These are phyloP conservation scores for Andrena trimmerana DNA, from an alignment of 2,888 invertebrate genomes.

Conservation along the genomic window DNA sequence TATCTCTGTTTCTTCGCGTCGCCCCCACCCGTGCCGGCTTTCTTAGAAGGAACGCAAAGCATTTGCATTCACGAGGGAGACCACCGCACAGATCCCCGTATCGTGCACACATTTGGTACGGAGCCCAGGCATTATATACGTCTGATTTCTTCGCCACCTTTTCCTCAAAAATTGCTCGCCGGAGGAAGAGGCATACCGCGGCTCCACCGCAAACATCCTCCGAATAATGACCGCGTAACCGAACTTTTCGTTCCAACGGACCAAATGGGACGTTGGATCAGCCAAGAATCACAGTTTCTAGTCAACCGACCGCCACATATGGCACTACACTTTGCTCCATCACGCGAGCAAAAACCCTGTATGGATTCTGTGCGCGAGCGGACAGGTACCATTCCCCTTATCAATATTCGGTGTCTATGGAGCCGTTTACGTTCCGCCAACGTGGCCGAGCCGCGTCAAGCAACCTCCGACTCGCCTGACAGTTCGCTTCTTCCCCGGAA, in stretches of 20 bases:
- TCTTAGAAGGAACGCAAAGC: slow-evolving; percentile 72
- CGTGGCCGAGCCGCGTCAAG: too few relatives aligned
- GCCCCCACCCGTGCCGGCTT: slow-evolving; percentile 60
- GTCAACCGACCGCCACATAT: too few relatives aligned
- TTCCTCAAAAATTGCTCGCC: neutral
- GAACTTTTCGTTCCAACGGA: neutral
- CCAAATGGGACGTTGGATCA: too few relatives aligned
- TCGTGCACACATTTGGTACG: neutral
- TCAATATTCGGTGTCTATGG: neutral
- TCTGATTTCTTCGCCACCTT: neutral
- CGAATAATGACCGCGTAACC: neutral
- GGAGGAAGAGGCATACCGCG: neutral
- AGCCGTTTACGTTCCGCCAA: neutral
- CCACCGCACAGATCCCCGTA: slow-evolving; percentile 55
- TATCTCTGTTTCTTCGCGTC: neutral
- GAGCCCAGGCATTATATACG: neutral
- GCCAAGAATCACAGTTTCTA: too few relatives aligned
- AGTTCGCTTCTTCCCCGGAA: neutral
- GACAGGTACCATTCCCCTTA: neutral
- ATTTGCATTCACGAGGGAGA: slow-evolving; percentile 76
- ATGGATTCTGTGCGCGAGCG: neutral
- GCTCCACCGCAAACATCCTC: neutral
- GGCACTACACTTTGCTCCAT: too few relatives aligned
- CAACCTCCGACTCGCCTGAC: neutral
- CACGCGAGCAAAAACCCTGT: neutral